Percentiles rank a stretch among this genome's conserved stretches.
These are phyloP conservation scores for Melanerpes aurifrons DNA, from an alignment of 2,113 vertebrate species.

Conservation along the genomic window DNA sequence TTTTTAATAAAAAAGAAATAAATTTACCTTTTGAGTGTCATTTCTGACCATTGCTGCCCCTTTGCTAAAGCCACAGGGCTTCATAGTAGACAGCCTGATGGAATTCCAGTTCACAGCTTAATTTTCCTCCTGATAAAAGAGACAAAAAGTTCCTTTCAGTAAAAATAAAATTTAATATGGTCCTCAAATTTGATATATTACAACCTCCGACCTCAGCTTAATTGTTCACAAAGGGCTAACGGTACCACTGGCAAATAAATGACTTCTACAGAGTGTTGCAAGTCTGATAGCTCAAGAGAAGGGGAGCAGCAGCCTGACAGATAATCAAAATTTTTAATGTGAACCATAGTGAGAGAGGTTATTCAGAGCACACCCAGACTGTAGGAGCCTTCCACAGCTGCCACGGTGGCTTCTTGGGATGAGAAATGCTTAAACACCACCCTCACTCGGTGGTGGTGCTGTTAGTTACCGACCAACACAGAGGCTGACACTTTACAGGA, in stretches of 20 bases:
- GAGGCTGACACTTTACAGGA: not conserved
- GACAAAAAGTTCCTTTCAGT: slow-evolving; percentile 76
- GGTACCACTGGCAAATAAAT: slow-evolving; percentile 67
- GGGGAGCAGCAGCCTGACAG: slow-evolving; percentile 64
- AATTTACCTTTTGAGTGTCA: slow-evolving; percentile 66
- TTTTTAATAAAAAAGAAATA: slow-evolving; percentile 77
- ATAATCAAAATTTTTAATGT: slow-evolving; percentile 71
- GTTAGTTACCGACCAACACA: not conserved
- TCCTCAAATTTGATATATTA: slow-evolving; percentile 69
- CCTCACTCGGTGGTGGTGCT: slow-evolving; percentile 57
- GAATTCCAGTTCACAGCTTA: slow-evolving; percentile 75
- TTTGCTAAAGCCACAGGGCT: slow-evolving; percentile 67
- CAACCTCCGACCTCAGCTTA: slow-evolving; percentile 68
- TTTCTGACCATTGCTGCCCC: slow-evolving; percentile 53
- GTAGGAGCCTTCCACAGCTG: slow-evolving; percentile 45
- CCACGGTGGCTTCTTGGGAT: slow-evolving; percentile 39
- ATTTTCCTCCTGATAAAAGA: slow-evolving; percentile 75
- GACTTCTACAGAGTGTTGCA: slow-evolving; percentile 67
- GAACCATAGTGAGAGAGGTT: slow-evolving; percentile 66
- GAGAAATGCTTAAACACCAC: slow-evolving; percentile 62
- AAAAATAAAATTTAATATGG: slow-evolving; percentile 76
- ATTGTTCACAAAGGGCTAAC: slow-evolving; percentile 76
- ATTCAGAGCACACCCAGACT: slow-evolving; percentile 48
- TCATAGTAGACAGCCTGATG: slow-evolving; percentile 67
- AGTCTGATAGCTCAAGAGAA: slow-evolving; percentile 61